A percentile compares a stretch with the other conserved stretches of the same genome.
These are phyloP conservation scores for Encarsia formosa DNA, from an alignment of 2,888 invertebrate genomes.

Conservation along the genomic window DNA sequence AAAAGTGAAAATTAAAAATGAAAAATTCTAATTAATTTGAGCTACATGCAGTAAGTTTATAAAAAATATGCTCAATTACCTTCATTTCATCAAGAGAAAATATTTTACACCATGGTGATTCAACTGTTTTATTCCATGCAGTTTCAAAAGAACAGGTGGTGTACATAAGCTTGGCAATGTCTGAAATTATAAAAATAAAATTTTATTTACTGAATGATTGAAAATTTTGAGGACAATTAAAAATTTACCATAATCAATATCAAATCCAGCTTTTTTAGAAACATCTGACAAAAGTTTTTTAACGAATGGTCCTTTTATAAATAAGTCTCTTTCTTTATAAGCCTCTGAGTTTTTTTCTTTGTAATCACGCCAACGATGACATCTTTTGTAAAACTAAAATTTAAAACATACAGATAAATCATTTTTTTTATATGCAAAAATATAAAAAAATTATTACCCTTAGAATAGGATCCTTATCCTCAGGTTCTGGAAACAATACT, in stretches of 20 bases:
- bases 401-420: not conserved
- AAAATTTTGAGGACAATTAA: not conserved
- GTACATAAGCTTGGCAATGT: constrained; percentile 63
- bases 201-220: not conserved
- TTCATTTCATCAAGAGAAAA: constrained; percentile 62
- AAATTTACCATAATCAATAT: constrained; percentile 45
- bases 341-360: constrained; percentile 66
- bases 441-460: constrained; percentile 55
- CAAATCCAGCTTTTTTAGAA: constrained; percentile 60
- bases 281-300: constrained; percentile 57
- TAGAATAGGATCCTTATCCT: constrained; percentile 63
- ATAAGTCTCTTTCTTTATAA: constrained; percentile 57
- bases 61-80: constrained; percentile 49
- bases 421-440: not conserved
- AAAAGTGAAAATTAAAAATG: constrained; percentile 24
- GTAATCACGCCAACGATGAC: constrained; percentile 66
- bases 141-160: constrained; percentile 77
- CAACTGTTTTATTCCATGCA: constrained; percentile 63
- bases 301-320: constrained; percentile 57
- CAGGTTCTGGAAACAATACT: constrained; percentile 63
- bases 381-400: constrained; percentile 71
- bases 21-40: too few relatives aligned
- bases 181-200: constrained; percentile 48
- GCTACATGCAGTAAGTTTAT: too few relatives aligned
- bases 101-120: constrained; percentile 76